Evolutionary conservation across 2,888 invertebrate species (phyloP).

Genomic region (Candidula unifasciata): DNA sequence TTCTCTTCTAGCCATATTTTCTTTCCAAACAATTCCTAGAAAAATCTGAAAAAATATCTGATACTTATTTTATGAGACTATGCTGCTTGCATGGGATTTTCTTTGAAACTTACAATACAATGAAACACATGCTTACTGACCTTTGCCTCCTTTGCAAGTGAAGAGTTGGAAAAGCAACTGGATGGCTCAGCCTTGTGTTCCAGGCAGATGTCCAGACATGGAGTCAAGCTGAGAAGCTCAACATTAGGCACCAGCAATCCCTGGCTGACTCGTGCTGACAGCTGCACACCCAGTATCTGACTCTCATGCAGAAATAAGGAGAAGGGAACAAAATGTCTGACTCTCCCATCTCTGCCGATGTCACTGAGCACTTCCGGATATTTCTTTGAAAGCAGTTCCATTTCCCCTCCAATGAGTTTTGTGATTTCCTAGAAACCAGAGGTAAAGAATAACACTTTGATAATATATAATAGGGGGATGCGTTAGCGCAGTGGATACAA

Average conservation of each 20-base stretch:
- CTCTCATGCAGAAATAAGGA: conserved; percentile 54
- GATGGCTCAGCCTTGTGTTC: conserved; percentile 68
- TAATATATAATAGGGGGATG: too few species aligned
- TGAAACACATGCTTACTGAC: not conserved
- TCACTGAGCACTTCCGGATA: conserved; percentile 34
- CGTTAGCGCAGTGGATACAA: too few species aligned
- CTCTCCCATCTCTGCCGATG: conserved; percentile 34
- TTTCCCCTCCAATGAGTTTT: conserved; percentile 27
- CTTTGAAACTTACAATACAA: not conserved
- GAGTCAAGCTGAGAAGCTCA: conserved; percentile 70
- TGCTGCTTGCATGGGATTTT: too few species aligned
- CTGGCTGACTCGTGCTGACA: conserved; percentile 59
- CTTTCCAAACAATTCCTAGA: too few species aligned
- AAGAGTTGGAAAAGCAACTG: conserved; percentile 60
- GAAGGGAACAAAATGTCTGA: conserved; percentile 56
- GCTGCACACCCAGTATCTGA: conserved; percentile 63
- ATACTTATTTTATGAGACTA: too few species aligned
- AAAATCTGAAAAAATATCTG: too few species aligned
- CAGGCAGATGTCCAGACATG: conserved; percentile 69
- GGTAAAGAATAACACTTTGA: too few species aligned
- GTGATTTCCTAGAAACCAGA: conserved; percentile 31
- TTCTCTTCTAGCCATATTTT: too few species aligned
- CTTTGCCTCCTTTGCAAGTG: conserved; percentile 25
- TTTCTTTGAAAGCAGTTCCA: conserved; percentile 17
- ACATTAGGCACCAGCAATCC: conserved; percentile 68